A percentile compares a stretch with the other conserved stretches of the same genome.
Conservation (phyloP, 2,113 vertebrate genomes). For the Misgurnus anguillicaudatus region DNA sequence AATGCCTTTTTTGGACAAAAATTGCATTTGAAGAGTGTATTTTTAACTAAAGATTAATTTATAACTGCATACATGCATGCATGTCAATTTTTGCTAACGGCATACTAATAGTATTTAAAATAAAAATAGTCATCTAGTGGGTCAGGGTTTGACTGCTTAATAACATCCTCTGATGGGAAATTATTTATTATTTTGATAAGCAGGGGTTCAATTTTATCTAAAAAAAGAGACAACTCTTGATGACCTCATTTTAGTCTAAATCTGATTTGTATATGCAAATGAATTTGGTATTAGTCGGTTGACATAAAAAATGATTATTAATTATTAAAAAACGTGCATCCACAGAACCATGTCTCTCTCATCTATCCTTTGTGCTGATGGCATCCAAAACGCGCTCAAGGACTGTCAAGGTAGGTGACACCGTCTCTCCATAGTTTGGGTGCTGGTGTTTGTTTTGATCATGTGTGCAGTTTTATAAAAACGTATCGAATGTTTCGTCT, state of each 20-base stretch:
- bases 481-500: neutral
- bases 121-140: too few relatives aligned
- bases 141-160: too few relatives aligned
- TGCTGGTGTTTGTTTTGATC: too few relatives aligned
- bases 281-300: neutral
- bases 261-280: neutral
- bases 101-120: too few relatives aligned
- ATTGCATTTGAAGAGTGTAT: too few relatives aligned
- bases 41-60: too few relatives aligned
- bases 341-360: constrained; percentile 90
- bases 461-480: too few relatives aligned
- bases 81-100: neutral
- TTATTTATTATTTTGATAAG: too few relatives aligned
- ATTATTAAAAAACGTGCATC: constrained; percentile 66
- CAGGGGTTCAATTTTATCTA: too few relatives aligned
- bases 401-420: constrained; percentile 93
- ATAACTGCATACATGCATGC: neutral
- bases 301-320: constrained; percentile 49
- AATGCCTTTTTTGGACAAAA: too few relatives aligned
- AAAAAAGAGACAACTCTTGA: too few relatives aligned
- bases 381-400: constrained; percentile 88
- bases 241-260: neutral
- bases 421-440: constrained; percentile 22
- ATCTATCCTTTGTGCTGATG: constrained; percentile 88
- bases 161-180: too few relatives aligned